Base-by-base conservation (phyloP, 64 coral and sea anemone genomes). In the Anthopleura sola region DNA sequence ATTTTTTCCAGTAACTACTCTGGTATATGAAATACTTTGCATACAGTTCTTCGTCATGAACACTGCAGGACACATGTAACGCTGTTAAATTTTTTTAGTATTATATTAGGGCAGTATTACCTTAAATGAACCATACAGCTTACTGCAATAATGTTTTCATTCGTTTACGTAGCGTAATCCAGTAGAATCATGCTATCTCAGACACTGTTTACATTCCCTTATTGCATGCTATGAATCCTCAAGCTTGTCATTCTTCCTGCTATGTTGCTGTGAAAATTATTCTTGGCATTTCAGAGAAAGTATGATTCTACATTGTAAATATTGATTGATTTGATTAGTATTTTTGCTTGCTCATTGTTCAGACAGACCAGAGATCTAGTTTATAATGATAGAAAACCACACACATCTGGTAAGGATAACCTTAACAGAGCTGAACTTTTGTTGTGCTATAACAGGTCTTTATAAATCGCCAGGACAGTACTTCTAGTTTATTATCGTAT, bases 311-410 rank as follows among this genome's bases (percentile, higher is more conserved):
- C 24, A 62, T 9, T 26, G n/a, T 62, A n/a, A 20, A 62, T 26
- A 62, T 62, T 62, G 21, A 17, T 58, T 58, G 16, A 58, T 58
- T 17, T 58, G 55, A 62, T 62, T 62, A 71, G 66, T 31, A 15
- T 12, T 71, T 71, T 71, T 71, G 66, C 66, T 71, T 71, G 66
- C 66, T 32, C 1, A 71, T 71, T 71, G 66, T 71, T 71, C 66
- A 36, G 11, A 33, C 66, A 33, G 29, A 12, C 66, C 29, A 71
- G 66, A 71, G 66, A 34, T 15, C 28, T 71, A 32, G 14, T 32
- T 34, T n/a, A n/a, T n/a, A n/a, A n/a, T n/a, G 34, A 34, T 34
- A 71, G 26, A 17, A 71, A 34, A 79, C 69, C 78, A 83, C 60
- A 23, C 58, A 31, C 28, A 82, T n/a, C 31, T 71, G 66, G 26